Base-by-base conservation (phyloP, 30 jellyfish, hydroid and myxozoan species). In the Chrysaora quinquecirrha region DNA sequence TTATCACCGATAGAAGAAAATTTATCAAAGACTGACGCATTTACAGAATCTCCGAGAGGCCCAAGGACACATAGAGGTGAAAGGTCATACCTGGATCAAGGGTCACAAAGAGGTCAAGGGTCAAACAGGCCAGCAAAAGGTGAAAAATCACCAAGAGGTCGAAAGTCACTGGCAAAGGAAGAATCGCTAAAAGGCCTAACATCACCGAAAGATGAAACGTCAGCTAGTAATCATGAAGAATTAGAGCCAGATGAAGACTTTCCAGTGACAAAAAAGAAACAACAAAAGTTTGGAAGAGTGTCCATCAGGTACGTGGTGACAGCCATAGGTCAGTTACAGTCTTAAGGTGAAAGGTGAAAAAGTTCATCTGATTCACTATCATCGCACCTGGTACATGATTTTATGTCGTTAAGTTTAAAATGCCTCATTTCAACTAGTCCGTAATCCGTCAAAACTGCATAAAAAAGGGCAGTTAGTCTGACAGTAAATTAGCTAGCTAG, bases 231-330 rank as follows among this genome's bases (percentile, higher is more conserved):
- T 38, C n/a, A n/a, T n/a, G n/a, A n/a, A n/a, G n/a, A n/a, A n/a
- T n/a, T n/a, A n/a, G n/a, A n/a, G n/a, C n/a, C n/a, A n/a, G 58
- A 16, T 43, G 58, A 43, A 43, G 58, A 6, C 16, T 43, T 16
- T 43, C 58, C 58, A 16, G 16, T 9, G 16, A 43, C 12, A 16
- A 43, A 43, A 43, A 16, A 16, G 58, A 43, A 43, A 16, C 9
- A 9, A 43, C 12, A 38, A 19, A 49, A 78, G 12, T 0, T 27
- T 0, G 82, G 78, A 23, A 63, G 82, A 47, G 82, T 78, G 20
- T 63, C 89, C 4, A 28, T 78, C 28, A 48, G 89, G 89, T 78
- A n/a, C n/a, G n/a, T n/a, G n/a, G n/a, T n/a, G n/a, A n/a, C n/a
- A n/a, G n/a, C n/a, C n/a, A n/a, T n/a, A n/a, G n/a, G n/a, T n/a